These are phyloP conservation scores for Aphelenchoides besseyi DNA, from an alignment of 1,140 invertebrate species.

Conservation along the genomic window DNA sequence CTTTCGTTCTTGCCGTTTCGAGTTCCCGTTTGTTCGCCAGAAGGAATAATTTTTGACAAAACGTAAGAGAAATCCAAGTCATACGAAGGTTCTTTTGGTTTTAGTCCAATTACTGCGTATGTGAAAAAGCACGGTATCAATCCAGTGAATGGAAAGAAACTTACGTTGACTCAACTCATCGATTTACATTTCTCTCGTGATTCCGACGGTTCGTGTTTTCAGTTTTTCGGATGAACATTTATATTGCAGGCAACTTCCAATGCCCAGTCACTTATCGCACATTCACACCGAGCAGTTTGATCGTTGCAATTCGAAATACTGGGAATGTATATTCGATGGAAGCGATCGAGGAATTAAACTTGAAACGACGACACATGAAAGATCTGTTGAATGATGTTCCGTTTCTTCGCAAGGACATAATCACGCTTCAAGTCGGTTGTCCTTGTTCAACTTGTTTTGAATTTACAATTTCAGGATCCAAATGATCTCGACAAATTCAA, in stretches of 20 bases:
- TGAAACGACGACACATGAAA: slow-evolving; percentile 88
- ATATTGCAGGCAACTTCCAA: slow-evolving; percentile 72
- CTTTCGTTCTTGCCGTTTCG: slow-evolving; percentile 86
- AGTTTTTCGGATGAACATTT: slow-evolving; percentile 26
- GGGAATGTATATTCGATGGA: slow-evolving; percentile 95
- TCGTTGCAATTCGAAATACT: slow-evolving; percentile 82
- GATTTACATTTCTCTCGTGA: slow-evolving; percentile 88
- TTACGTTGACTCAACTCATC: slow-evolving; percentile 79
- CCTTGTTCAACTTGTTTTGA: not conserved
- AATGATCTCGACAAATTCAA: slow-evolving; percentile 88
- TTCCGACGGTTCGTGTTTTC: slow-evolving; percentile 68
- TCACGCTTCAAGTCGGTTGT: slow-evolving; percentile 74
- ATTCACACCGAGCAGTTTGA: slow-evolving; percentile 91
- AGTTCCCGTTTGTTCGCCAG: slow-evolving; percentile 78
- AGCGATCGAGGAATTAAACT: slow-evolving; percentile 91
- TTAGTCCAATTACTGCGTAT: slow-evolving; percentile 76
- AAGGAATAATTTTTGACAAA: slow-evolving; percentile 85
- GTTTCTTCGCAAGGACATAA: slow-evolving; percentile 84
- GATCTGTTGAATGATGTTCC: slow-evolving; percentile 86
- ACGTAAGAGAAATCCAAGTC: slow-evolving; percentile 24
- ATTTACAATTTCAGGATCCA: slow-evolving; percentile 71
- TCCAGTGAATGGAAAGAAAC: slow-evolving; percentile 84
- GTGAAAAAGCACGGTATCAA: slow-evolving; percentile 88
- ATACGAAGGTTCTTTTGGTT: slow-evolving; percentile 23
- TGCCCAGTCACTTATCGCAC: slow-evolving; percentile 91